phyloP scores from a whole-genome alignment of 2,797 vertebrate species.

The Artibeus lituratus region DNA sequence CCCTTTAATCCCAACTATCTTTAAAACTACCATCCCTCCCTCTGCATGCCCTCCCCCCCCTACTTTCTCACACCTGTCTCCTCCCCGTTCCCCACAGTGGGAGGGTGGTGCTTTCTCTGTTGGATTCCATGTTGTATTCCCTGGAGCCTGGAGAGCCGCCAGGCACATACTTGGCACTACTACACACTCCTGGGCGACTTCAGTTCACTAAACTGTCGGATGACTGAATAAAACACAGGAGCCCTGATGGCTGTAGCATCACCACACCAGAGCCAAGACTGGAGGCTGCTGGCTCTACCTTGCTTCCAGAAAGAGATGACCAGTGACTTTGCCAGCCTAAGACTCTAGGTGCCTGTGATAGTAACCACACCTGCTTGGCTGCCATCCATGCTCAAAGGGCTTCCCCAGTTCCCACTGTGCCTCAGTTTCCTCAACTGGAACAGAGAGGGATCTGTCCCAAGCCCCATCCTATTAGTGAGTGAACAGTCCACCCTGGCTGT shows the following conservation, averaged over 20 bases:
- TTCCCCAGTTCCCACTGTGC: not conserved
- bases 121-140: not conserved
- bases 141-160: not conserved
- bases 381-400: not conserved
- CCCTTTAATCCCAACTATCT: not conserved
- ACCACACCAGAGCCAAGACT: no score
- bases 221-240: not conserved
- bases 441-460: rapidly evolving
- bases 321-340: not conserved
- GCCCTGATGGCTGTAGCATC: not conserved
- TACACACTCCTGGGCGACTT: no score
- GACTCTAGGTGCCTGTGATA: not conserved
- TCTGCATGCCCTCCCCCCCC: not conserved
- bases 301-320: not conserved
- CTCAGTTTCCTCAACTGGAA: not conserved
- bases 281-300: rapidly evolving
- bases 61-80: not conserved
- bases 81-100: not conserved
- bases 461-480: not conserved
- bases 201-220: not conserved
- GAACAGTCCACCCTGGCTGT: not conserved
- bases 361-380: not conserved
- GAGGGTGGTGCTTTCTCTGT: not conserved
- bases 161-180: rapidly evolving
- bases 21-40: not conserved